phyloP scores from a whole-genome alignment of 2,113 vertebrate genomes.

The Chascanopsetta lugubris region DNA sequence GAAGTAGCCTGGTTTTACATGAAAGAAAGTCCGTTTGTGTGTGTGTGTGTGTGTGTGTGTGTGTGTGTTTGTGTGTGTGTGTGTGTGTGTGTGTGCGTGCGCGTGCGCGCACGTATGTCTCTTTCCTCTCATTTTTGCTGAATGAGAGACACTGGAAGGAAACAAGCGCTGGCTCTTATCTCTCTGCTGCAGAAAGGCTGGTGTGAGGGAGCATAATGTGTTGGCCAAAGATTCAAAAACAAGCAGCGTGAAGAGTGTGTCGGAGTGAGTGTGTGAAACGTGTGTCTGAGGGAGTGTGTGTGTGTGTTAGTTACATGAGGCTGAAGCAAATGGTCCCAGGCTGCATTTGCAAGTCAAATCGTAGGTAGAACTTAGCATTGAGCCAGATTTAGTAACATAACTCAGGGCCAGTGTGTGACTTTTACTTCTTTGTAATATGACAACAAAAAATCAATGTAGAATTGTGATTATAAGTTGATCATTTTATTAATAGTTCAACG shows the following conservation, averaged over 20 bases:
- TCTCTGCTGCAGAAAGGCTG: conserved; percentile 39
- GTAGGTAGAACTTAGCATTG: conserved; percentile 5
- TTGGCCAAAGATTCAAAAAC: conserved; percentile 19
- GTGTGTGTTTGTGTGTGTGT: too few species aligned
- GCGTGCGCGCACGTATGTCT: background rate
- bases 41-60: background rate
- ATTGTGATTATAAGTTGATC: too few species aligned
- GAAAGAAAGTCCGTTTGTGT: background rate
- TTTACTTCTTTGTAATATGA: too few species aligned
- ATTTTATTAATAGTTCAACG: too few species aligned
- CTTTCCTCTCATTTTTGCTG: conserved; percentile 55
- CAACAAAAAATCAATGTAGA: too few species aligned
- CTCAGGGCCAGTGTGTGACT: too few species aligned
- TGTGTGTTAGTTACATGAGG: conserved; percentile 23
- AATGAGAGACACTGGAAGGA: conserved; percentile 72
- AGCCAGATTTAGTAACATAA: background rate
- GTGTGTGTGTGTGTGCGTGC: background rate
- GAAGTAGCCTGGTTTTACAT: conserved; percentile 10
- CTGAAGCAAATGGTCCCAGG: conserved; percentile 22
- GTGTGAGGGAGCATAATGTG: conserved; percentile 38
- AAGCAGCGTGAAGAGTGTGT: background rate
- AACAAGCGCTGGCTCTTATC: conserved; percentile 69
- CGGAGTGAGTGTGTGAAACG: conserved; percentile 1
- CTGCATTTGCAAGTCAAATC: conserved; percentile 73
- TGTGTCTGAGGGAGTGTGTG: conserved; percentile 6